Base-by-base conservation (phyloP, 2,888 invertebrate species). In the Auanema sp. region DNA sequence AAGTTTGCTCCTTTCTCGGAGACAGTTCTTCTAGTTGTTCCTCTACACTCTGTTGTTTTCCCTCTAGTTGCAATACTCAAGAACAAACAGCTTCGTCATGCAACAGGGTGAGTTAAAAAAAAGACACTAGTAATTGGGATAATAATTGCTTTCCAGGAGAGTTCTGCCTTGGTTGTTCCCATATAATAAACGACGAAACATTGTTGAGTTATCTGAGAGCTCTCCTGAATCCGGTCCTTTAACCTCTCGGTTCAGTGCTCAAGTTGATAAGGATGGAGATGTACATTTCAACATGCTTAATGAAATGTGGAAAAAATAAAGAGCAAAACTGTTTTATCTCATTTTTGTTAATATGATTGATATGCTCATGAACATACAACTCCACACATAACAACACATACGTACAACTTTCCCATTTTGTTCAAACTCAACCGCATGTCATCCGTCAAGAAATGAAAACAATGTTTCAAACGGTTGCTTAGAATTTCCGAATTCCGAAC, bases 251-350 rank as follows among this genome's bases (percentile, higher is more conserved):
- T 65, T 65, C 2, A 68, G 68, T 42, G 49, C 60, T 21, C 65
- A 69, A 16, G 40, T 75, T 50, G 72, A 75, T 56, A 57, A 65
- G 44, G 75, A 75, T 47, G 69, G 70, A 16, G 72, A 75, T 43
- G 67, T 68, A 16, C 75, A 75, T 58, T 75, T 75, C 23, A 64
- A 65, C 21, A 53, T 75, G 63, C 66, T 75, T 51, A 71, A 68
- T 41, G 71, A 75, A 25, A 75, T 75, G 75, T 75, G 75, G 75
- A 69, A 71, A 16, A 75, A 72, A 52, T 69, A 59, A 43, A 12
- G n/a, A n/a, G n/a, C n/a, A 59, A 59, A 21, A 47, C 3, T 47
- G 33, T 33, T n/a, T n/a, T n/a, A n/a, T n/a, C n/a, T n/a, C n/a
- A n/a, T n/a, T n/a, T n/a, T n/a, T n/a, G n/a, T n/a, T n/a, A n/a